Evolutionary conservation across 1,140 invertebrate genomes (phyloP), one percentile per base, ranked within the genome.

Genomic region (Sinella curviseta): DNA sequence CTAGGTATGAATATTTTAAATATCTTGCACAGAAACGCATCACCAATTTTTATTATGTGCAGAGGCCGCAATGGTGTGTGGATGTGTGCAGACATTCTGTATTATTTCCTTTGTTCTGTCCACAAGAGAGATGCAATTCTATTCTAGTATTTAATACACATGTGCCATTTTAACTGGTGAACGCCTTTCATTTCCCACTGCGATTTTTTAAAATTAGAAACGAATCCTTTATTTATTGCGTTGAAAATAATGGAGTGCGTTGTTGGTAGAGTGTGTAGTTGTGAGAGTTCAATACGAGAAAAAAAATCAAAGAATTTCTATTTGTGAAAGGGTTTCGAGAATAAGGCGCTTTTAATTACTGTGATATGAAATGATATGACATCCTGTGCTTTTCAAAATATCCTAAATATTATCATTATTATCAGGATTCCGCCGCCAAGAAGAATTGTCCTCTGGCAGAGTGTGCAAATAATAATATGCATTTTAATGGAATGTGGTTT

Each of bases 301-400:
- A 60, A 60, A 60, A 60, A 60, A 60, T 48, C 39, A 48, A 48
- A 12, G 26, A 70, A 70, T 70, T 70, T 70, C 65, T 70, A 70
- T 70, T 70, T 70, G 65, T 70, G 65, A 70, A 70, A 70, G 65
- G 65, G n/a, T 60, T 60, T 60, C 24, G 57, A 8, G 8, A n/a
- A 60, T 31, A 24, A 70, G 26, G 8, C 57, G 57, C 57, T 60
- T 70, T 31, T 70, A 70, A 65, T 65, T 65, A 26, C 26, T 12
- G 4, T 65, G 57, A 65, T 65, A 65, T 65, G 57, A n/a, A 48
- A 48, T 48, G 57, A 65, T n/a, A n/a, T 4, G 57, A 65, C 57
- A 26, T 65, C 57, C 57, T 65, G 57, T n/a, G 24, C 14, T 65
- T 12, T 26, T 26, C 20, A 48, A 65, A 65, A 65, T 8, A 26